Base-by-base conservation (phyloP, 2,113 vertebrate genomes). In the Struthio camelus region DNA sequence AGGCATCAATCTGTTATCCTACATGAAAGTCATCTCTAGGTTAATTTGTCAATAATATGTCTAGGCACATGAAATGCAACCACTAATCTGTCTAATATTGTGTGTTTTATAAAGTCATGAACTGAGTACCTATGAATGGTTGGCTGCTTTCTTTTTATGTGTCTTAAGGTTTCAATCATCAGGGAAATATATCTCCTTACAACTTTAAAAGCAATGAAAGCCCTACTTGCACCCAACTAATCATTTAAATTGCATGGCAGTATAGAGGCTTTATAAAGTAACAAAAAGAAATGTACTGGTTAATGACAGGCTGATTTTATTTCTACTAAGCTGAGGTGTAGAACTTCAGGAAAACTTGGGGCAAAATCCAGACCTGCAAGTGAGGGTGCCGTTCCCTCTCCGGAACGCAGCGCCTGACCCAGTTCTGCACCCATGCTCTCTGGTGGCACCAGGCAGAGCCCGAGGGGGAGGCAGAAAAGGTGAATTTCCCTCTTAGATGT, bases 381-480 rank as follows among this genome's bases (percentile, higher is more conserved):
- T 50, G 7, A 17, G 34, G 9, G 2, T 36, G 34, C 19, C 6
- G 2, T 48, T 84, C 5, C 5, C 7, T 9, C 11, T 44, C 34
- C 48, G 23, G 25, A 70, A 20, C 4, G 14, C 8, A 67, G 15
- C 0, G 0, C 3, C 17, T 51, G 44, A 7, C 32, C 24, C 8
- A 19, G 56, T 67, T 36, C 40, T 67, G 9, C 15, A 42, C 7
- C 6, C 4, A 4, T 12, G 10, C 2, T 38, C 15, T 23, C n/a
- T 2, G 22, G 0, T 40, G 19, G 12, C 20, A 22, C 36, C 3
- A 2, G 0, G 0, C 1, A 14, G 32, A 56, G 14, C 30, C 6
- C 25, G 4, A 8, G 13, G 23, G 17, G 14, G 36, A 56, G 16
- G 27, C 2, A 3, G 23, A 28, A 66, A 58, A 76, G 6, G 22